phyloP scores from a whole-genome alignment of 2,888 invertebrate species.

The Malacosoma neustria region DNA sequence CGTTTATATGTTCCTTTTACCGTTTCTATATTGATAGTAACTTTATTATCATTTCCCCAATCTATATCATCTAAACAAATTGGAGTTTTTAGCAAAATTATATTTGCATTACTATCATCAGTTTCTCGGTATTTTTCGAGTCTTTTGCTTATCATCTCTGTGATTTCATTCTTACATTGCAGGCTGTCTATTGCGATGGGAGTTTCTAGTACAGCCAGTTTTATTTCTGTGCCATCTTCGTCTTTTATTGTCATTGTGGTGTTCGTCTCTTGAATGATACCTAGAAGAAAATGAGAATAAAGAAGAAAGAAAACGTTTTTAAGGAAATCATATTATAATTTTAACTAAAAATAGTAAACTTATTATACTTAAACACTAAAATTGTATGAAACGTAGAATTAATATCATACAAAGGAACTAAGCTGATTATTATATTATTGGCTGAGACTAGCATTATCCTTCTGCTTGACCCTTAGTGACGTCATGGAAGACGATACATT shows the following conservation, averaged over 20 bases:
- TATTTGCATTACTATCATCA: conserved; percentile 9
- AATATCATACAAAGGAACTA: too few relatives aligned
- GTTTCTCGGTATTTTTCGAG: conserved; percentile 6
- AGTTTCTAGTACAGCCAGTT: conserved; percentile 33
- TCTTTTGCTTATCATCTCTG: conserved; percentile 2
- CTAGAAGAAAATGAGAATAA: conserved; percentile 41
- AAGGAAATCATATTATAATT: not conserved
- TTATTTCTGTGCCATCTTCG: conserved; percentile 36
- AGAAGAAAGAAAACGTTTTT: conserved; percentile 4
- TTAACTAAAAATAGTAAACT: not conserved
- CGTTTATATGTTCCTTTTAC: conserved; percentile 16
- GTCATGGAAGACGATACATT: too few relatives aligned
- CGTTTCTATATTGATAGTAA: conserved; percentile 30
- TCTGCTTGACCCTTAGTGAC: too few relatives aligned
- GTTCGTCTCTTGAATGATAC: conserved; percentile 37
- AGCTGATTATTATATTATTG: too few relatives aligned
- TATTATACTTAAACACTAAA: too few relatives aligned
- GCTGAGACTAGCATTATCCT: too few relatives aligned
- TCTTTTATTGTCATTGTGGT: conserved; percentile 39
- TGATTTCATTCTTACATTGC: conserved; percentile 22
- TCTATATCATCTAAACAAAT: conserved; percentile 28
- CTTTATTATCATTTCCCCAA: conserved; percentile 16
- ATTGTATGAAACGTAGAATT: too few relatives aligned
- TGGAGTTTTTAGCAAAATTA: conserved; percentile 34
- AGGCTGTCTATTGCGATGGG: conserved; percentile 37